These are phyloP conservation scores for Oreotrochilus melanogaster DNA, from an alignment of 2,113 vertebrate species.

Conservation along the genomic window DNA sequence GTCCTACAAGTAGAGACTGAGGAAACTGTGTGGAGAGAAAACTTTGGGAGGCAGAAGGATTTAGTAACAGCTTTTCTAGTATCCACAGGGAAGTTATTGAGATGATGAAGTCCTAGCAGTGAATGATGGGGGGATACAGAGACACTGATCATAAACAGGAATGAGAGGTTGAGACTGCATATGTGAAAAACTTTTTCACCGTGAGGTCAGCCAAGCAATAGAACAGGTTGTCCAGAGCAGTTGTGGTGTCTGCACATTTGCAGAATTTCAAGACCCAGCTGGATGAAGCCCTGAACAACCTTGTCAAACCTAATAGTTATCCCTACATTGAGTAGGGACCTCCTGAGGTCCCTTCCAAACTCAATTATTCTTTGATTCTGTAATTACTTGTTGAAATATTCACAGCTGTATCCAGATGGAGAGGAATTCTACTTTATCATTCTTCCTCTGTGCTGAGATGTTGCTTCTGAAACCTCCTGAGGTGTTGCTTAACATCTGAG, in stretches of 20 bases:
- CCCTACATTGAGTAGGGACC: not conserved
- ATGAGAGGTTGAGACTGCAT: not conserved
- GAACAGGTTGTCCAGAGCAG: not conserved
- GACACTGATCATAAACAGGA: not conserved
- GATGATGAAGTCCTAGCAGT: not conserved
- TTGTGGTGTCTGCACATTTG: not conserved
- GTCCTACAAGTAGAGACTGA: not conserved
- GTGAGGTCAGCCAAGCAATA: not conserved
- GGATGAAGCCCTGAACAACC: not conserved
- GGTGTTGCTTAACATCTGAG: not conserved
- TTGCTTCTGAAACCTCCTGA: not conserved
- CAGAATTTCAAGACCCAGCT: not conserved
- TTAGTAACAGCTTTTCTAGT: not conserved
- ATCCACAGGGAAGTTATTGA: not conserved
- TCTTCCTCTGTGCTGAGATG: not conserved
- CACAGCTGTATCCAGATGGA: not conserved
- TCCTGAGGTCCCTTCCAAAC: not conserved
- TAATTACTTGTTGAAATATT: not conserved
- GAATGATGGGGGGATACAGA: not conserved
- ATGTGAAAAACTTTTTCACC: not conserved
- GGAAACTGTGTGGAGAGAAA: not conserved
- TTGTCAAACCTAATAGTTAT: not conserved
- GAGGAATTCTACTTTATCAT: not conserved
- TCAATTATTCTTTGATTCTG: not conserved
- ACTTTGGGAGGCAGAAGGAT: not conserved